Percentiles rank a stretch among this genome's conserved stretches.
phyloP scores from a whole-genome alignment of 1,140 invertebrate genomes.

The Drosophila grimshawi region DNA sequence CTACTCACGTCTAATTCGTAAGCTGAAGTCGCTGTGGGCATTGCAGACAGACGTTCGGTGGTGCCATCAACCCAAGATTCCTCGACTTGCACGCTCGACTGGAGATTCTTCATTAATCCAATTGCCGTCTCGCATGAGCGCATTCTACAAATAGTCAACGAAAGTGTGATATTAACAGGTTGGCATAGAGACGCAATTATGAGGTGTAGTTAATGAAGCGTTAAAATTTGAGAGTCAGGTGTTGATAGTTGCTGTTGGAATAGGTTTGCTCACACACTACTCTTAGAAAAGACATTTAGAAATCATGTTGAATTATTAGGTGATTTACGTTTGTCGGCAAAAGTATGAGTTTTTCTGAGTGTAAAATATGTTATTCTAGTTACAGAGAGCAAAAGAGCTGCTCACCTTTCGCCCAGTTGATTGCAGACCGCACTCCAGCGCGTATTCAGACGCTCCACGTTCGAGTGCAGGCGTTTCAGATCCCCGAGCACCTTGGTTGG shows the following conservation, averaged over 20 bases:
- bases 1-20: constrained; percentile 84
- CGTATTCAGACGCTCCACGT: constrained; percentile 93
- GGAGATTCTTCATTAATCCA: constrained; percentile 93
- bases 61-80: constrained; percentile 94
- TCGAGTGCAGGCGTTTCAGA: constrained; percentile 96
- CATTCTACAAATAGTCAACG: constrained; percentile 86
- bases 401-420: constrained; percentile 94
- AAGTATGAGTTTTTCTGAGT: too few species aligned
- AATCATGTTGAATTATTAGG: too few species aligned
- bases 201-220: constrained; percentile 23
- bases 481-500: constrained; percentile 90
- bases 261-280: constrained; percentile 34
- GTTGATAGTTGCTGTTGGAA: constrained; percentile 8
- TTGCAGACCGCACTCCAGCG: constrained; percentile 96
- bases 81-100: constrained; percentile 93
- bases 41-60: constrained; percentile 78
- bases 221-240: constrained; percentile 10
- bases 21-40: constrained; percentile 84
- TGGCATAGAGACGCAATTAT: constrained; percentile 10
- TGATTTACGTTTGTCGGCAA: too few species aligned
- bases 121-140: constrained; percentile 94
- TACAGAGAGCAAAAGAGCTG: too few species aligned
- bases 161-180: constrained; percentile 10
- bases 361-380: neutral
- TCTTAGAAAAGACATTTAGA: too few species aligned